Evolutionary conservation across 2,888 invertebrate genomes (phyloP).

Genomic region (Troilus luridus): DNA sequence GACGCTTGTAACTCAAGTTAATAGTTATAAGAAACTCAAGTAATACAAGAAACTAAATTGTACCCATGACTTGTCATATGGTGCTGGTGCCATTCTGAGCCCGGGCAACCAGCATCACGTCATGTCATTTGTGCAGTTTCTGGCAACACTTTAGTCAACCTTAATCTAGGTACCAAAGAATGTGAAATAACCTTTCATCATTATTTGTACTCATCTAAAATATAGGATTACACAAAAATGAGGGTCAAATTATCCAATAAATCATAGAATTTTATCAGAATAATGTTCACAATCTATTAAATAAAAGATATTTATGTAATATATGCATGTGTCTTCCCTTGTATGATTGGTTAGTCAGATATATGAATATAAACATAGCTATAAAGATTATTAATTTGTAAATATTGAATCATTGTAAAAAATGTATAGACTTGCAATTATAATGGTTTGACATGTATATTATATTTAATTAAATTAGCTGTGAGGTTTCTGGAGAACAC

Average conservation of each 20-base stretch:
- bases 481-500: conserved; percentile 1
- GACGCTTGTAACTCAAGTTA: background rate
- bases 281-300: background rate
- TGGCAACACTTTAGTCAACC: background rate
- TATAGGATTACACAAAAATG: background rate
- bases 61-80: background rate
- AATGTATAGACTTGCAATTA: conserved; percentile 15
- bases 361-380: background rate
- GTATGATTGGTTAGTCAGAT: background rate
- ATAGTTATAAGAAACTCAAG: background rate
- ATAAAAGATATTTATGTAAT: background rate
- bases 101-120: conserved; percentile 14
- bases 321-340: conserved; percentile 17
- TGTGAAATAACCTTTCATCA: background rate
- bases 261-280: background rate
- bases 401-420: conserved; percentile 27
- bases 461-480: background rate
- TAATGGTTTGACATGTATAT: background rate
- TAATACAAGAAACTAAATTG: conserved; percentile 13
- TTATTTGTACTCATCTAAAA: background rate
- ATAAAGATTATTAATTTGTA: background rate
- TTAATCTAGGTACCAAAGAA: background rate
- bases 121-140: background rate
- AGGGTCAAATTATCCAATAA: background rate
- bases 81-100: conserved; percentile 53